Base-by-base conservation (phyloP, 92 coral and sea anemone species). In the Porites rus region DNA sequence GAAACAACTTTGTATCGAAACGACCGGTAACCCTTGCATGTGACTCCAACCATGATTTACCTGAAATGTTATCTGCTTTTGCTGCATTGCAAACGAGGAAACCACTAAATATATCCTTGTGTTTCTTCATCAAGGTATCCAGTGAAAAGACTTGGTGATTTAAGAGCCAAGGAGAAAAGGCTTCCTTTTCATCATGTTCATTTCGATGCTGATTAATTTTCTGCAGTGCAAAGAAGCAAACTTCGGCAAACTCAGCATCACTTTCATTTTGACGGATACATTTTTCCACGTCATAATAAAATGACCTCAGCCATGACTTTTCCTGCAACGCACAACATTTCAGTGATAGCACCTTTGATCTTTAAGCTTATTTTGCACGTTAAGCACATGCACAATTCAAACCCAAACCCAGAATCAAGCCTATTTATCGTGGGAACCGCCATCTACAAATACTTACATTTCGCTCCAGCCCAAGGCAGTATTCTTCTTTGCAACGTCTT, bases 261-360 rank as follows among this genome's bases (percentile, higher is more conserved):
- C 88, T 85, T 46, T 75, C 88, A 65, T 88, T 87, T 75, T 80
- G 83, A 19, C 76, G 84, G 28, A 92, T 71, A 43, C 84, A 76
- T 62, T 79, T 85, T 69, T 85, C 89, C 7, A 85, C 65, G 14
- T 85, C 90, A 75, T 69, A 62, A 28, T 72, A 86, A 72, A 92
- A 89, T 16, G 67, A 61, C 22, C 66, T 66, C 28, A 88, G 71
- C 94, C 94, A 92, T 20, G 73, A 72, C 65, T 75, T 89, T 52
- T 92, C 92, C 94, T 92, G 90, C 14, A 66, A 79, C 19, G 14
- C 20, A 18, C 19, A 74, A 74, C 1, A 60, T 38, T 38, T 38
- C 46, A 38, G 6, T 38, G 46, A 38, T 38, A 38, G 46, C 0
- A 38, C 46, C 46, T 38, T 38, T 38, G 46, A 10, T 60, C 0